Percentiles rank a stretch among this genome's conserved stretches.
phyloP scores from a whole-genome alignment of 37 sponge, comb jelly and placozoan genomes.

The Diacarnus erythraeanus region DNA sequence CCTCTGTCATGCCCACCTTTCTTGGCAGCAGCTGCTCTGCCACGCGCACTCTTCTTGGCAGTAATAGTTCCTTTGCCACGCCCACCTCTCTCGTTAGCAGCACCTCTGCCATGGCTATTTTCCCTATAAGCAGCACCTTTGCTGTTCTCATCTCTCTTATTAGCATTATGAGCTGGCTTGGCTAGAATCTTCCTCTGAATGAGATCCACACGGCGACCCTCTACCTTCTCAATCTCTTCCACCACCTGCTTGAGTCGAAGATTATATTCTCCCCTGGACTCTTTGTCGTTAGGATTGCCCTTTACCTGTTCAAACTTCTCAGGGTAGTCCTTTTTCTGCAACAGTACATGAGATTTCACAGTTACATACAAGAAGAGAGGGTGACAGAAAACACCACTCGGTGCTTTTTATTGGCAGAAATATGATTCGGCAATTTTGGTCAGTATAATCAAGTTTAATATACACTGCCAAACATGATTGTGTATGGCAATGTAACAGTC shows the following conservation, averaged over 20 bases:
- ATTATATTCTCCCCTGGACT: not conserved
- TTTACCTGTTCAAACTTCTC: slow-evolving; percentile 1
- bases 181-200: slow-evolving; percentile 28
- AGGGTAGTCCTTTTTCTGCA: slow-evolving; percentile 39
- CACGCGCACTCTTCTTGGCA: not conserved
- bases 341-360: too few species aligned
- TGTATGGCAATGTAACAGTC: too few species aligned
- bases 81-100: not conserved
- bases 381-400: too few species aligned
- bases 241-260: not conserved
- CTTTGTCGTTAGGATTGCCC: not conserved
- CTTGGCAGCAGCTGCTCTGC: not conserved
- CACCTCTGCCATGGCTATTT: not conserved
- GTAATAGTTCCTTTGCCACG: not conserved
- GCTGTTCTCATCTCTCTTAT: not conserved
- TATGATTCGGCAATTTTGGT: too few species aligned
- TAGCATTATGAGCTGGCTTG: not conserved
- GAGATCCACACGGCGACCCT: slow-evolving; percentile 23
- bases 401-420: too few species aligned
- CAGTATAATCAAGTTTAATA: too few species aligned
- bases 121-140: too few species aligned
- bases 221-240: slow-evolving; percentile 17
- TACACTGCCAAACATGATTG: too few species aligned
- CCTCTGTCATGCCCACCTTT: not conserved
- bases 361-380: too few species aligned